A percentile compares a stretch with the other conserved stretches of the same genome.
Conservation (phyloP, 2,888 invertebrate genomes). For the Eumacrocentrus americanus region DNA sequence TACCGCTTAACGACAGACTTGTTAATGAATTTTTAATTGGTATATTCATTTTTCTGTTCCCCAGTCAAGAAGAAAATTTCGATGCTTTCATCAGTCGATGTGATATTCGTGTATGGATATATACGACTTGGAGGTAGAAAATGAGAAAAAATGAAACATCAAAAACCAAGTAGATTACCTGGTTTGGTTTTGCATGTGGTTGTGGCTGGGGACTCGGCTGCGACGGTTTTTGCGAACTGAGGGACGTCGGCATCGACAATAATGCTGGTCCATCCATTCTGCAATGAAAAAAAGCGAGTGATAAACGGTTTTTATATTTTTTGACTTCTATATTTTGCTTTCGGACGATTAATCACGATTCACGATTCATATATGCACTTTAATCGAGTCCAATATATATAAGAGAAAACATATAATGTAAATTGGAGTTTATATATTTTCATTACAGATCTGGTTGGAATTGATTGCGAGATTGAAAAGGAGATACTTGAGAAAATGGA, state of each 20-base stretch:
- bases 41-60: too few relatives aligned
- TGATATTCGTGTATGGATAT: too few relatives aligned
- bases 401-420: too few relatives aligned
- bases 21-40: too few relatives aligned
- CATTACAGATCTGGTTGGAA: too few relatives aligned
- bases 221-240: conserved; percentile 62
- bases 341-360: not conserved
- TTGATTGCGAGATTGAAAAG: too few relatives aligned
- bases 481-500: too few relatives aligned
- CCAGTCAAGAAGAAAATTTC: too few relatives aligned
- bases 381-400: not conserved
- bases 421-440: too few relatives aligned
- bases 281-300: conserved; percentile 31
- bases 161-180: conserved; percentile 60
- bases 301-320: conserved; percentile 13
- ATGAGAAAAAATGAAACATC: conserved; percentile 10
- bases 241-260: conserved; percentile 59
- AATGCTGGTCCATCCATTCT: conserved; percentile 66
- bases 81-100: too few relatives aligned
- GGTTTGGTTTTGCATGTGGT: conserved; percentile 66
- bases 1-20: too few relatives aligned
- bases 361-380: not conserved
- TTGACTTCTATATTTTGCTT: not conserved
- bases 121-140: conserved; percentile 17
- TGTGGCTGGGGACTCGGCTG: conserved; percentile 61